These are phyloP conservation scores for Meteorus colon DNA, from an alignment of 2,888 invertebrate genomes.

Conservation along the genomic window DNA sequence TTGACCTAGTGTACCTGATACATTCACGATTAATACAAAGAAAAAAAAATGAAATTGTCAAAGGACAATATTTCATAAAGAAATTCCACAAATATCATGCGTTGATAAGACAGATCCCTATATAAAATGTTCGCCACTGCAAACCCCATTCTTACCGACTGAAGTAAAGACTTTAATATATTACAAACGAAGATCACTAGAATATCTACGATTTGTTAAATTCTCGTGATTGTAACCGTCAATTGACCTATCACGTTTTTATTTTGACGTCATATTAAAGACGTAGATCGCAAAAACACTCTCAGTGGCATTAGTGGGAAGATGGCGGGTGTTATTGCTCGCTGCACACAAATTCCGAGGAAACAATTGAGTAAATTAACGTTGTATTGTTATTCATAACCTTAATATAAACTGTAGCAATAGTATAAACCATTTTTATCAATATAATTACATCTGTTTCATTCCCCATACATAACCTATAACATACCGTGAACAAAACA, in stretches of 20 bases:
- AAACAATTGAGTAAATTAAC: slow-evolving; percentile 79
- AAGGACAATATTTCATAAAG: no score
- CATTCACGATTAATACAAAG: no score
- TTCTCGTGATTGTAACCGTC: not conserved
- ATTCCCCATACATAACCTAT: not conserved
- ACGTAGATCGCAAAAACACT: slow-evolving; percentile 28
- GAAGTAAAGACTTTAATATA: no score
- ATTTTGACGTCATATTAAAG: not conserved
- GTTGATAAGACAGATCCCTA: no score
- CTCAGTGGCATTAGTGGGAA: slow-evolving; percentile 68
- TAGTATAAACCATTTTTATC: not conserved
- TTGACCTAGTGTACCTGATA: no score
- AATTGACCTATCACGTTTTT: not conserved
- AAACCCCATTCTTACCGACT: no score
- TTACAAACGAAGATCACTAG: no score
- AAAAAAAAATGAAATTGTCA: no score
- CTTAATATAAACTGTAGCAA: not conserved
- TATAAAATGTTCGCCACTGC: no score
- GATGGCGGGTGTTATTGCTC: slow-evolving; percentile 85
- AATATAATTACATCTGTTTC: not conserved
- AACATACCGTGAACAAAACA: not conserved
- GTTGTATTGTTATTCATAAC: slow-evolving; percentile 24
- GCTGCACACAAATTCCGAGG: slow-evolving; percentile 78
- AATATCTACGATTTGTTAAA: no score
- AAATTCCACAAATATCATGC: no score